Evolutionary conservation across 2,797 vertebrate genomes (phyloP).

Genomic region (Siniperca obscura): DNA sequence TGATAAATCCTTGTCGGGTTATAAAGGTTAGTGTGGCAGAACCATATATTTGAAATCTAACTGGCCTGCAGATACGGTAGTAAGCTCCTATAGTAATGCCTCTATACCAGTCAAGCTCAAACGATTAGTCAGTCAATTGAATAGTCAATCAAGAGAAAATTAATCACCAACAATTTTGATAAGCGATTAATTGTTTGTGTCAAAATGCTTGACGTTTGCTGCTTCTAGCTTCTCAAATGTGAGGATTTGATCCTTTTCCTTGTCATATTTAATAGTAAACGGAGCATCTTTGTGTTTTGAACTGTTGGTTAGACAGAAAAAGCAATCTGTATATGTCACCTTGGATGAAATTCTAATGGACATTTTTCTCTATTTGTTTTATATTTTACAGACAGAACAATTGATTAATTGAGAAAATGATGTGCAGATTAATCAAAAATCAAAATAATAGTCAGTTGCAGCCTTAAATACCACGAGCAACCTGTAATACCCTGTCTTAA

Average conservation of each 20-base stretch:
- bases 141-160: no score
- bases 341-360: background rate
- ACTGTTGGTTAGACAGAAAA: background rate
- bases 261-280: background rate
- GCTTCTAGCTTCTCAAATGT: no score
- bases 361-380: background rate
- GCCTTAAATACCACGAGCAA: background rate
- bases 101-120: background rate
- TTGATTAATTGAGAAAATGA: background rate
- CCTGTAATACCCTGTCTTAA: background rate
- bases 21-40: constrained; percentile 34
- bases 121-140: background rate
- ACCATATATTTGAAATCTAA: constrained; percentile 26
- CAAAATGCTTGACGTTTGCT: no score
- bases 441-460: background rate
- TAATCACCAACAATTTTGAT: no score
- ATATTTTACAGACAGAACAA: background rate
- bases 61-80: background rate
- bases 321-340: background rate
- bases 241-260: no score
- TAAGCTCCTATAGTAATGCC: background rate
- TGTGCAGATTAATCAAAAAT: background rate
- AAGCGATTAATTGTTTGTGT: no score
- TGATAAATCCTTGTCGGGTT: constrained; percentile 32
- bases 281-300: background rate